Percentiles rank a stretch among this genome's conserved stretches.
phyloP scores from a whole-genome alignment of 2,113 vertebrate genomes.

The Bambusicola thoracicus region DNA sequence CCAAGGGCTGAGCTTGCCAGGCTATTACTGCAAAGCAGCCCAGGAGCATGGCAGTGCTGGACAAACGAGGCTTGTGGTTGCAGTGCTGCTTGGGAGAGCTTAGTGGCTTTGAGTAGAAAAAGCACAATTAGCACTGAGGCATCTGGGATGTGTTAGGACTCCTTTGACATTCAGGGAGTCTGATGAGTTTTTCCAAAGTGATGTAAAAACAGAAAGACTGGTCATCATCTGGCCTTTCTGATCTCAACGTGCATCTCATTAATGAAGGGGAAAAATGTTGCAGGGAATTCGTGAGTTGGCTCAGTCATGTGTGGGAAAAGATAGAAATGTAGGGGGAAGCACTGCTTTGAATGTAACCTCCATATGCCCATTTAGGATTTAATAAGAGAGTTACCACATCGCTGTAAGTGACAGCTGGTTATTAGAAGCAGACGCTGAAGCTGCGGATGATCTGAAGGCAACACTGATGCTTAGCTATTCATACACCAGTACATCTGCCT shows the following conservation, averaged over 20 bases:
- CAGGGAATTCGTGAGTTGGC: slow-evolving; percentile 47
- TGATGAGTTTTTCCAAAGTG: slow-evolving; percentile 37
- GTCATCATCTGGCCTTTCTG: slow-evolving; percentile 48
- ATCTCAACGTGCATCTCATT: slow-evolving; percentile 55
- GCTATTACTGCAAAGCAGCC: neutral
- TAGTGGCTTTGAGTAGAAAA: neutral
- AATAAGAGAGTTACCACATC: slow-evolving; percentile 56
- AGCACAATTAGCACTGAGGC: neutral
- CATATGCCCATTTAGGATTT: slow-evolving; percentile 58
- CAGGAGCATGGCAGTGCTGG: neutral
- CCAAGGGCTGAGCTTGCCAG: neutral
- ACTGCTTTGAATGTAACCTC: slow-evolving; percentile 15
- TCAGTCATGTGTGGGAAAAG: slow-evolving; percentile 37
- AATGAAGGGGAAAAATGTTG: neutral
- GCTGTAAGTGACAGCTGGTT: slow-evolving; percentile 64
- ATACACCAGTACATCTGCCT: slow-evolving; percentile 53
- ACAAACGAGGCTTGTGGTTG: neutral
- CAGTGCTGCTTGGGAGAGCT: neutral
- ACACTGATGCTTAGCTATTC: slow-evolving; percentile 33
- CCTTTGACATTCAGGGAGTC: neutral
- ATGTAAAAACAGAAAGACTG: neutral
- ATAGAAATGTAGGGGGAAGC: neutral
- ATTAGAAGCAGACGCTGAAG: slow-evolving; percentile 43
- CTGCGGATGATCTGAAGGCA: slow-evolving; percentile 50
- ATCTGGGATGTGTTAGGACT: slow-evolving; percentile 40